Evolutionary conservation across 2,113 vertebrate species (phyloP).

Genomic region (Hymenochirus boettgeri): DNA sequence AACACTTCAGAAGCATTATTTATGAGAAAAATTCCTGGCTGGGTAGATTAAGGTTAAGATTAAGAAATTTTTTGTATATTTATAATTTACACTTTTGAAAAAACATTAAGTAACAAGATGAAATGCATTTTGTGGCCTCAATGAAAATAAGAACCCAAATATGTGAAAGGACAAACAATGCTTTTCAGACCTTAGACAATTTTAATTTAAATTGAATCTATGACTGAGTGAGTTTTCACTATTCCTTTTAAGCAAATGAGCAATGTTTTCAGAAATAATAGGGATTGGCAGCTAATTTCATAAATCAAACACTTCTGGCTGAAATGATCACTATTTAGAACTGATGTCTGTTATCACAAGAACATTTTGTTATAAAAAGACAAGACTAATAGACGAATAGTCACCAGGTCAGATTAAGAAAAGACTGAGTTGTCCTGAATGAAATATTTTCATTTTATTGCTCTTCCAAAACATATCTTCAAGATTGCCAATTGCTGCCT

Average conservation of each 20-base stretch:
- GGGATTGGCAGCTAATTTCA: conserved; percentile 28
- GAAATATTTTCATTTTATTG: too few relatives aligned
- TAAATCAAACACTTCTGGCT: conserved; percentile 16
- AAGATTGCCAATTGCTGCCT: too few relatives aligned
- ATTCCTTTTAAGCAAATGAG: conserved; percentile 19
- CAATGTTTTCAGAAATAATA: conserved; percentile 14
- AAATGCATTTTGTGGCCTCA: too few relatives aligned
- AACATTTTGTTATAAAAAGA: not conserved
- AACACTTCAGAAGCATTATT: too few relatives aligned
- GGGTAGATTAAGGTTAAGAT: too few relatives aligned
- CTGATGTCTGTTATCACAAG: not conserved
- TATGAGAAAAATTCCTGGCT: too few relatives aligned
- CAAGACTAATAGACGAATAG: too few relatives aligned
- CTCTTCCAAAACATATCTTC: too few relatives aligned
- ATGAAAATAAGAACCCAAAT: too few relatives aligned
- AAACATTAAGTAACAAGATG: not conserved
- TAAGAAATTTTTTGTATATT: not conserved
- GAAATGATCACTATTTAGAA: conserved; percentile 5
- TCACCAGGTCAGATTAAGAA: too few relatives aligned
- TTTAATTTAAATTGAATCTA: conserved; percentile 19
- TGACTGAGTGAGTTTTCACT: conserved; percentile 4
- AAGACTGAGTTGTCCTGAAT: too few relatives aligned
- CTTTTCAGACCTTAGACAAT: conserved; percentile 4
- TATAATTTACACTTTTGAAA: not conserved
- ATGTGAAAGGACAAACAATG: conserved; percentile 14